Conservation (phyloP, 2,888 invertebrate genomes). For the Andrena praecox region DNA sequence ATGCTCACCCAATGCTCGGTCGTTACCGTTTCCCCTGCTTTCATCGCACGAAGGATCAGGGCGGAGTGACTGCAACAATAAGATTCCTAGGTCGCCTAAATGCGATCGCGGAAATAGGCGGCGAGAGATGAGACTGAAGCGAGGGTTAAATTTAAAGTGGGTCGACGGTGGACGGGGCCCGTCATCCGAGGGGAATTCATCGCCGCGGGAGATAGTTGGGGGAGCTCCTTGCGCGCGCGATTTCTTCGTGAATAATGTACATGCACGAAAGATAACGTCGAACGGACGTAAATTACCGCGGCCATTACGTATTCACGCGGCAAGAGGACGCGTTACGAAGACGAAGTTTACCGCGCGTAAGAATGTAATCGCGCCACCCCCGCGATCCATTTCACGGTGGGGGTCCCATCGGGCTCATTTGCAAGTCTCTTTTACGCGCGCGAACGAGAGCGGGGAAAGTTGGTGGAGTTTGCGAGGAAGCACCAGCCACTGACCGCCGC, state of each 20-base stretch:
- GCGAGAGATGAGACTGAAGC: conserved; percentile 25
- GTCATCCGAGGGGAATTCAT: conserved; percentile 26
- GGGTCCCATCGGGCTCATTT: conserved; percentile 53
- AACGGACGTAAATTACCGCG: conserved; percentile 42
- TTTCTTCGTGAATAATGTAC: conserved; percentile 40
- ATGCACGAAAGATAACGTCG: conserved; percentile 48
- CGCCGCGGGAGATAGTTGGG: conserved; percentile 14
- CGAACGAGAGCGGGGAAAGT: neutral
- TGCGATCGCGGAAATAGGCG: conserved; percentile 41
- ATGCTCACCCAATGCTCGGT: conserved; percentile 22
- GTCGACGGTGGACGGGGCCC: conserved; percentile 14
- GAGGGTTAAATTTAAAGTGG: conserved; percentile 47
- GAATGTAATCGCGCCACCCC: conserved; percentile 57
- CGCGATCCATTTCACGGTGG: conserved; percentile 49
- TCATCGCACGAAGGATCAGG: conserved; percentile 12
- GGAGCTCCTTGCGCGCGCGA: conserved; percentile 3
- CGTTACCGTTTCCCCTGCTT: conserved; percentile 22
- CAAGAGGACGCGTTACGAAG: conserved; percentile 17
- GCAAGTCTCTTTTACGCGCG: conserved; percentile 22
- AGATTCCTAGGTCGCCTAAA: neutral
- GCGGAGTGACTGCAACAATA: neutral
- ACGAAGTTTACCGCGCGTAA: conserved; percentile 47
- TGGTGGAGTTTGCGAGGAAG: conserved; percentile 2
- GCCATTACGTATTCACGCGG: conserved; percentile 50
- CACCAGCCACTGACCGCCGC: neutral